phyloP scores from a whole-genome alignment of 2,888 invertebrate species.

The Drosophila lutescens region DNA sequence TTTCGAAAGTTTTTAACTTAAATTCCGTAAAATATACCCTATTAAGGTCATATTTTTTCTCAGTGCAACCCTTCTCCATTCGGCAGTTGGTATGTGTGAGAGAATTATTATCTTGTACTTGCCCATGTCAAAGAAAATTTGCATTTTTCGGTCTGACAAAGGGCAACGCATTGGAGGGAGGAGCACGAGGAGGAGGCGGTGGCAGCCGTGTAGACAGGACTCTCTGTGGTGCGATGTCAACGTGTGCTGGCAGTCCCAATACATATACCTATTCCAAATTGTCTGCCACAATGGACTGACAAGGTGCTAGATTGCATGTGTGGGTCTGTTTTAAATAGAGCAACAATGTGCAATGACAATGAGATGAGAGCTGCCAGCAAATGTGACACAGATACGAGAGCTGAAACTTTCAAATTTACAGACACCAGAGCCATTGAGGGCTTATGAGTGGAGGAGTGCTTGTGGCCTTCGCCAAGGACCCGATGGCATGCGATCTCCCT shows the following conservation, averaged over 20 bases:
- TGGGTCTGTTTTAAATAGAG: constrained; percentile 38
- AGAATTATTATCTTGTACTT: constrained; percentile 70
- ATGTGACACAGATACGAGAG: constrained; percentile 33
- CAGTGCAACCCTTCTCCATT: constrained; percentile 5
- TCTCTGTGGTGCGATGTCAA: constrained; percentile 52
- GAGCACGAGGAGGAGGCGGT: not conserved
- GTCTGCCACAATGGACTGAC: constrained; percentile 47
- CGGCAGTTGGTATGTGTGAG: constrained; percentile 40
- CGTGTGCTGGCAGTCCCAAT: constrained; percentile 20
- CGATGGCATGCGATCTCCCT: not conserved
- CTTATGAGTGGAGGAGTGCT: not conserved
- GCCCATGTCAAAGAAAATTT: constrained; percentile 71
- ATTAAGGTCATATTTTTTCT: not conserved
- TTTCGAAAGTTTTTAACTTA: no score
- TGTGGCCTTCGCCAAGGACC: not conserved
- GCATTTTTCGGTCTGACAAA: constrained; percentile 59
- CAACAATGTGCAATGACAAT: constrained; percentile 42
- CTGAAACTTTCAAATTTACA: constrained; percentile 21
- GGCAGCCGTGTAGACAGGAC: constrained; percentile 19
- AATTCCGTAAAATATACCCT: no score
- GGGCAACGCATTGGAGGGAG: constrained; percentile 27
- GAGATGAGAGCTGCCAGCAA: constrained; percentile 40
- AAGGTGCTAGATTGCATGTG: constrained; percentile 49
- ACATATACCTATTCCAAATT: constrained; percentile 43
- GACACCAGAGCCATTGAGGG: constrained; percentile 7